These are phyloP conservation scores for Tillus elongatus DNA, from an alignment of 2,888 invertebrate genomes.

Conservation along the genomic window DNA sequence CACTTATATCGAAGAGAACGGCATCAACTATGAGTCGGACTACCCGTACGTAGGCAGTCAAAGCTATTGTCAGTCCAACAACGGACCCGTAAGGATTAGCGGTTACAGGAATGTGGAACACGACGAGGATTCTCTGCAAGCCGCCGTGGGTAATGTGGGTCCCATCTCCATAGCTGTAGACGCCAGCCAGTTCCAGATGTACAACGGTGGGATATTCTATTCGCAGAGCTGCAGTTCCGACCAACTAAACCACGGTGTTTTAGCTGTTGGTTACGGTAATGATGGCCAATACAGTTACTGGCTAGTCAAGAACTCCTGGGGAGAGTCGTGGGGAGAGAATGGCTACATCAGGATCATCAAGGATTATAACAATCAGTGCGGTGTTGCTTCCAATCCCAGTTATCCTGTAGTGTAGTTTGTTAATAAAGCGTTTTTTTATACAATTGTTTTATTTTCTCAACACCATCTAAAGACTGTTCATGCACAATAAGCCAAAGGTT, in stretches of 20 bases:
- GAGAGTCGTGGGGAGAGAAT: slow-evolving; percentile 10
- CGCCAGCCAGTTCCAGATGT: slow-evolving; percentile 6
- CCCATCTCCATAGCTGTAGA: slow-evolving; percentile 76
- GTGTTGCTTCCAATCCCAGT: slow-evolving; percentile 7
- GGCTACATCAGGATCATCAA: slow-evolving; percentile 11
- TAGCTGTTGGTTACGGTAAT: slow-evolving; percentile 12
- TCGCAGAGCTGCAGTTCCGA: slow-evolving; percentile 2
- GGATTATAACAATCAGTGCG: slow-evolving; percentile 9
- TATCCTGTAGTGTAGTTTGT: slow-evolving; percentile 51
- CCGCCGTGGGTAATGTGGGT: slow-evolving; percentile 44
- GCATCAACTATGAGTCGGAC: slow-evolving; percentile 32
- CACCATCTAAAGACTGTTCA: too few relatives aligned
- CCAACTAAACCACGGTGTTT: slow-evolving; percentile 10
- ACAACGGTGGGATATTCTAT: slow-evolving; percentile 8
- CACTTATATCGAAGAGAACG: slow-evolving; percentile 36
- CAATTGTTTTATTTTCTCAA: too few relatives aligned
- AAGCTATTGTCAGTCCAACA: slow-evolving; percentile 16
- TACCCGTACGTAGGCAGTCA: slow-evolving; percentile 35
- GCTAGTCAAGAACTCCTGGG: slow-evolving; percentile 15
- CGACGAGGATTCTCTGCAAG: not conserved
- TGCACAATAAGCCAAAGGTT: too few relatives aligned
- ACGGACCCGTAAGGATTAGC: not conserved
- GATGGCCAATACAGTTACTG: slow-evolving; percentile 10
- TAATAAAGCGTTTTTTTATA: too few relatives aligned
- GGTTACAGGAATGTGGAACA: not conserved